Conservation (phyloP, 2,888 invertebrate genomes). For the Drosophila neutralis region DNA sequence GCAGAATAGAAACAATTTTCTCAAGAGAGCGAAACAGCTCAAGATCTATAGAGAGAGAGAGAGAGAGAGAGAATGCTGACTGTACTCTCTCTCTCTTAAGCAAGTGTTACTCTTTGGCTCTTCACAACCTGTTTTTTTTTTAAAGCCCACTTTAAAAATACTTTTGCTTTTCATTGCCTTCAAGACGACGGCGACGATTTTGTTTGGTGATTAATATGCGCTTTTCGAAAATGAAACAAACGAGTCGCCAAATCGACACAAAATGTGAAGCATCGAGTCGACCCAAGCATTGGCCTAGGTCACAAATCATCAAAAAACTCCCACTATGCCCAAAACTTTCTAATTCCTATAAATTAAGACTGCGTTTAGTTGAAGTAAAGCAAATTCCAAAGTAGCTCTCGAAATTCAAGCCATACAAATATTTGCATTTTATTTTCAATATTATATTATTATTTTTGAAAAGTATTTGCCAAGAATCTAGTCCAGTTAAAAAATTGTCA, state of each 20-base stretch:
- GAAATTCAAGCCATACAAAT: no score
- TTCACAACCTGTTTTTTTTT: conserved; percentile 76
- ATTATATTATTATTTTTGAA: background rate
- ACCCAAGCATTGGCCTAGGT: conserved; percentile 62
- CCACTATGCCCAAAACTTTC: conserved; percentile 1
- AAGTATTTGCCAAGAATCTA: background rate
- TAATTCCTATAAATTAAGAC: background rate
- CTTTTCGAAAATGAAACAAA: conserved; percentile 69
- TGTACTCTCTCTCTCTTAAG: conserved; percentile 53
- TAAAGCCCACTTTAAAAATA: conserved; percentile 78
- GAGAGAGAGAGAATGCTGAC: background rate
- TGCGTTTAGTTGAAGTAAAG: background rate
- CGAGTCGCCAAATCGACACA: conserved; percentile 56
- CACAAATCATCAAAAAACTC: conserved; percentile 30
- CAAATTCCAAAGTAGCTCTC: background rate
- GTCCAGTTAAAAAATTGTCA: background rate
- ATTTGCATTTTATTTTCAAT: background rate
- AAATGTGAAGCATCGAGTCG: conserved; percentile 46
- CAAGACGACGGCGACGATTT: conserved; percentile 62
- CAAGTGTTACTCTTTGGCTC: conserved; percentile 65
- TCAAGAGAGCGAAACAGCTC: conserved; percentile 40
- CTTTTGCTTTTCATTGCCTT: conserved; percentile 79
- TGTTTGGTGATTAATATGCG: conserved; percentile 77
- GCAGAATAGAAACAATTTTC: conserved; percentile 27
- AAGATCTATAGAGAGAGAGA: conserved; percentile 1